A percentile compares a stretch with the other conserved stretches of the same genome.
Evolutionary conservation across 1,140 invertebrate species (phyloP).

Genomic region (Lepidostoma basale): DNA sequence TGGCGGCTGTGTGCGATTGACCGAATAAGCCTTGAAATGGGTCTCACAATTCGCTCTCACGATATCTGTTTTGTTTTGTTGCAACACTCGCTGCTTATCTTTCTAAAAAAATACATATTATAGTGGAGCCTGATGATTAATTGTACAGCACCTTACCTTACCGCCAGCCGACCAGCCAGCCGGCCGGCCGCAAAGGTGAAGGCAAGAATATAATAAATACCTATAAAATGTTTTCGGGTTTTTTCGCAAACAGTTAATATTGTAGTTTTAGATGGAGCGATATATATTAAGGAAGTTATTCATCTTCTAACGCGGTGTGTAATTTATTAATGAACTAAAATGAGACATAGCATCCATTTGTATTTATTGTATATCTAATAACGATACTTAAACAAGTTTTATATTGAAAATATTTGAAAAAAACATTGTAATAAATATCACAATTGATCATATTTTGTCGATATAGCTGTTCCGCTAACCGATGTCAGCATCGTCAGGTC

Average conservation of each 20-base stretch:
- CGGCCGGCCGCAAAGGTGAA: constrained; percentile 22
- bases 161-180: constrained; percentile 16
- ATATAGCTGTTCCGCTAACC: no score
- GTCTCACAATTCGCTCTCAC: constrained; percentile 40
- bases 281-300: no score
- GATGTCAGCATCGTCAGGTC: no score
- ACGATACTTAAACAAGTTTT: no score
- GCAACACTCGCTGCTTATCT: constrained; percentile 22
- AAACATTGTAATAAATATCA: no score
- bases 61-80: constrained; percentile 41
- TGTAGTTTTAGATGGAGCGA: no score
- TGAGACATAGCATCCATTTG: no score
- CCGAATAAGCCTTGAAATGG: constrained; percentile 36
- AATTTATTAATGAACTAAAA: no score
- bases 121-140: constrained; percentile 19
- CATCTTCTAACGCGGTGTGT: no score
- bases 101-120: constrained; percentile 19
- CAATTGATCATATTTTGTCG: no score
- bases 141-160: not conserved
- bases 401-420: no score
- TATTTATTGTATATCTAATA: no score
- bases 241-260: not conserved
- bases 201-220: constrained; percentile 10
- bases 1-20: constrained; percentile 31
- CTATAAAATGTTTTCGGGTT: not conserved